A percentile compares a stretch with the other conserved stretches of the same genome.
Conservation (phyloP, 2,888 invertebrate genomes). For the Plebejus melissa region DNA sequence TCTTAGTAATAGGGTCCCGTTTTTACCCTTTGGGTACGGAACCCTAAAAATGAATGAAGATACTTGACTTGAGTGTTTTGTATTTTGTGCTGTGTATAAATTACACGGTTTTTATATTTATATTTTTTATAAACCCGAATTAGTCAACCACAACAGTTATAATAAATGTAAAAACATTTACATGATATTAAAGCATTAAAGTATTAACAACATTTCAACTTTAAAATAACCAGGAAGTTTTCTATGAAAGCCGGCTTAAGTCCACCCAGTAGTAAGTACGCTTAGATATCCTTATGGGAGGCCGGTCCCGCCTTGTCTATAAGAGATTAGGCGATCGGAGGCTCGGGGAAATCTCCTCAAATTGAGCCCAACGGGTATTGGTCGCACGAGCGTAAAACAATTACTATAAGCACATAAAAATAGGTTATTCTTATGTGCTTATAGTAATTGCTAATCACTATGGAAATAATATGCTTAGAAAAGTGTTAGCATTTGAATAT, state of each 20-base stretch:
- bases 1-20: too few species aligned
- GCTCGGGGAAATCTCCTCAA: neutral
- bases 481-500: neutral
- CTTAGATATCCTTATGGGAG: neutral
- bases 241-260: constrained; percentile 2
- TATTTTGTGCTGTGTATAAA: too few species aligned
- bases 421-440: too few species aligned
- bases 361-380: constrained; percentile 9
- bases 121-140: too few species aligned
- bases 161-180: too few species aligned
- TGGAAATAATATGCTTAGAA: too few species aligned
- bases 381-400: neutral
- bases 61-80: neutral
- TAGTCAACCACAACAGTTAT: too few species aligned
- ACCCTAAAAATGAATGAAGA: too few species aligned
- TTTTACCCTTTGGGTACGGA: too few species aligned
- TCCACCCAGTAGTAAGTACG: neutral
- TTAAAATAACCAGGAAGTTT: neutral
- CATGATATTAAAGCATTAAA: neutral
- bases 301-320: constrained; percentile 18
- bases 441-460: too few species aligned
- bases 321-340: constrained; percentile 3
- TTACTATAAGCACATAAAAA: neutral
- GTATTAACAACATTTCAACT: neutral
- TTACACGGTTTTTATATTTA: too few species aligned